Evolutionary conservation across 2,113 vertebrate species (phyloP), one percentile per base, ranked within the genome.

Genomic region (Indicator maculatus): DNA sequence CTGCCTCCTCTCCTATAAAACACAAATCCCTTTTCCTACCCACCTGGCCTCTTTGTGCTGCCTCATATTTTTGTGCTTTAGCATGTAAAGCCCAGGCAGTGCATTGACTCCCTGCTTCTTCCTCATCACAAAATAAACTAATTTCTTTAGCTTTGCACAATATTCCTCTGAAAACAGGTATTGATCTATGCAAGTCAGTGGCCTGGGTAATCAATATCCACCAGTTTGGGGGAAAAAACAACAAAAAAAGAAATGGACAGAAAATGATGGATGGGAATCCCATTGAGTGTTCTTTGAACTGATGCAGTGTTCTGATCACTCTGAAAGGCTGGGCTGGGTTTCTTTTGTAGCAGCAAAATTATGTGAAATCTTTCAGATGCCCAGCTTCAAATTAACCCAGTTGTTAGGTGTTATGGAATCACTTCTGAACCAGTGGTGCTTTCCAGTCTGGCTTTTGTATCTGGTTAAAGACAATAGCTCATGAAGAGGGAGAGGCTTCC

Each of bases 261-360:
- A 53, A 85, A 64, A 89, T 97, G 97, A 98, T 95, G 93, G 97
- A 98, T 98, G 96, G 96, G 93, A 83, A 94, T 85, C 67, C 77
- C 84, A 89, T 70, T 27, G 83, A 96, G 83, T 86, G 90, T 86
- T 93, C 66, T 83, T 95, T 84, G 84, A 86, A 70, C 74, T 89
- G 92, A 84, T 52, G 85, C 83, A 81, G 70, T 92, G 78, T 67
- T 94, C 72, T 76, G 93, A 92, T 93, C 58, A 31, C 95, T 93
- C 95, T 93, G 89, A 72, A 95, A 90, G 88, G 73, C n/a, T 63
- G 47, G 65, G 58, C 63, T 82, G 91, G 33, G 24, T 55, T 91
- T 64, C 24, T 64, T 88, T 92, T 88, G 77, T 72, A 93, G 94
- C 94, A 59, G 59, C 36, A 78, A 88, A 66, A 52, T 67, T 71